Conservation (phyloP, 2,113 vertebrate species). For the Astur gentilis region DNA sequence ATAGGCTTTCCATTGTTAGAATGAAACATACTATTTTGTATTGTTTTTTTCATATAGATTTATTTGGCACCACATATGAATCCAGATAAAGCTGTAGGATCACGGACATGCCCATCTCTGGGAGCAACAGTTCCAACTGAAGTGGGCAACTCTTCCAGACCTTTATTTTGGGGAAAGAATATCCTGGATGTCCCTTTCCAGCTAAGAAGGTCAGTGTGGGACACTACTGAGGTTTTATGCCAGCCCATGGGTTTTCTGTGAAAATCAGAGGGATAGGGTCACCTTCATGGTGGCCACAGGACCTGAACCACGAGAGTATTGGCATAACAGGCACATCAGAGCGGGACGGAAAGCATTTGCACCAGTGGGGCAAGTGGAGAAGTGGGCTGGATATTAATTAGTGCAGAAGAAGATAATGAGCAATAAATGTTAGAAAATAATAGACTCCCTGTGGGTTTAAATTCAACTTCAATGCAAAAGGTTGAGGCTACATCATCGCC, state of each 20-base stretch:
- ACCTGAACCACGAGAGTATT: accelerated
- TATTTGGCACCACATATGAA: background rate
- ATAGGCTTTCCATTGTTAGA: accelerated
- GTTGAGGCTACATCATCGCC: background rate
- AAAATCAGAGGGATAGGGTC: background rate
- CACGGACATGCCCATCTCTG: accelerated
- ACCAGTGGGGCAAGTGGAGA: background rate
- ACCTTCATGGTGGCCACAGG: background rate
- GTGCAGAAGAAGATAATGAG: background rate
- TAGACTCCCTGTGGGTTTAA: background rate
- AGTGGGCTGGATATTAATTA: background rate
- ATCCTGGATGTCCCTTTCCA: background rate
- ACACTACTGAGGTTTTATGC: background rate
- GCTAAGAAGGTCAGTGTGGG: background rate
- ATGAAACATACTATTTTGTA: background rate
- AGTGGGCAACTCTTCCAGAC: background rate
- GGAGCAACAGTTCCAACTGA: background rate
- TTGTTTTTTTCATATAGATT: background rate
- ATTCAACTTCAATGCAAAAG: background rate
- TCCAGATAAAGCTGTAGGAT: background rate
- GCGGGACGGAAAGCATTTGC: background rate
- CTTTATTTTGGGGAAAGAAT: background rate
- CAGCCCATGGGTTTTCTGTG: background rate
- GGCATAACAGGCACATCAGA: too few species aligned
- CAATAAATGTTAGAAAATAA: background rate